A percentile compares a stretch with the other conserved stretches of the same genome.
Conservation (phyloP, 2,797 vertebrate species). For the Pipistrellus pipistrellus region DNA sequence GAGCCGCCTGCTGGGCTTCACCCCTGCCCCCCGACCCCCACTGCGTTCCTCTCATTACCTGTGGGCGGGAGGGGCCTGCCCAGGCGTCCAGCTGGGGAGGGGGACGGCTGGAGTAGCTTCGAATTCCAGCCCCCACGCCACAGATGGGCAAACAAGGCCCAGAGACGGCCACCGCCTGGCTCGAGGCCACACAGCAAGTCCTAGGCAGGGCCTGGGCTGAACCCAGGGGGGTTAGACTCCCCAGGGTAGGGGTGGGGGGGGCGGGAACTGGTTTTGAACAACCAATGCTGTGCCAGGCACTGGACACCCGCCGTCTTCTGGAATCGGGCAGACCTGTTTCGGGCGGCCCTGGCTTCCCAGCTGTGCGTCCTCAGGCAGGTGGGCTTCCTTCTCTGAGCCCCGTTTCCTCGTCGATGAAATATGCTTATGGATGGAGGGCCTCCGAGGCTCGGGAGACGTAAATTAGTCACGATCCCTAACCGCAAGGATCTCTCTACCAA, state of each 20-base stretch:
- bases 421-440: neutral
- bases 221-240: neutral
- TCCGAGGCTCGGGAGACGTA: neutral
- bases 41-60: conserved; percentile 79
- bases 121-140: neutral
- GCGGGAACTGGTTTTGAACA: rapidly evolving
- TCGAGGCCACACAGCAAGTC: neutral
- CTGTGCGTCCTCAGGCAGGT: neutral
- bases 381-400: neutral
- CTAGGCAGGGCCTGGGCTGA: neutral
- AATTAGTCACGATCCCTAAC: neutral
- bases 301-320: too few relatives aligned
- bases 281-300: neutral
- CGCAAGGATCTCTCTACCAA: rapidly evolving
- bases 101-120: neutral
- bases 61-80: conserved; percentile 56
- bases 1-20: conserved; percentile 63
- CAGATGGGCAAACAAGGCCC: conserved; percentile 19
- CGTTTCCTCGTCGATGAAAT: neutral
- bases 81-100: neutral
- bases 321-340: neutral
- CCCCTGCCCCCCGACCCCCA: conserved; percentile 6
- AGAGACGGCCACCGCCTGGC: neutral
- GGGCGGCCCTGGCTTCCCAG: too few relatives aligned
- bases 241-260: rapidly evolving